A percentile compares a stretch with the other conserved stretches of the same genome.
Conservation (phyloP, 92 coral and sea anemone species). For the Zoanthus solanderi region DNA sequence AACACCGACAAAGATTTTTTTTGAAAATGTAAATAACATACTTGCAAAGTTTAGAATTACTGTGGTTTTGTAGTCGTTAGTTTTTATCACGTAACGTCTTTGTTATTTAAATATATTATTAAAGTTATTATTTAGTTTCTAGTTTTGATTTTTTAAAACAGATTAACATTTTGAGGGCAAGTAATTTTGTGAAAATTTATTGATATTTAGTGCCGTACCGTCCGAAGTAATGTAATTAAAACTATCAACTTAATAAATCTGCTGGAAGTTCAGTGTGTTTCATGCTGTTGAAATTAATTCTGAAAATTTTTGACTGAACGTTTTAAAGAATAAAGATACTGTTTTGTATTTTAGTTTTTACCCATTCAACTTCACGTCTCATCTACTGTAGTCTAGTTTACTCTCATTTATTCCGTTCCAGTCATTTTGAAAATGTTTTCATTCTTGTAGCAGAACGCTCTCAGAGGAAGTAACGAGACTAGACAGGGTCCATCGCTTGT, state of each 20-base stretch:
- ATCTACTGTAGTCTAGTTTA: not conserved
- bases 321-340: not conserved
- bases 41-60: not conserved
- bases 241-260: too few species aligned
- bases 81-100: not conserved
- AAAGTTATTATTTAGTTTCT: too few species aligned
- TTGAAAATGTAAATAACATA: not conserved
- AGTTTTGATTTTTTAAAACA: too few species aligned
- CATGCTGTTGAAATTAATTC: too few species aligned
- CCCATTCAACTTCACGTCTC: too few species aligned
- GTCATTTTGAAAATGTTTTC: not conserved
- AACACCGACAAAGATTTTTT: not conserved
- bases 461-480: not conserved
- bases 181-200: too few species aligned
- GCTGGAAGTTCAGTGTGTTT: too few species aligned
- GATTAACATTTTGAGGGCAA: too few species aligned
- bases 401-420: not conserved
- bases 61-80: not conserved
- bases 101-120: too few species aligned
- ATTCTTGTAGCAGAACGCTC: not conserved
- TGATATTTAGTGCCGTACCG: too few species aligned
- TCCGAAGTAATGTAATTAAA: too few species aligned
- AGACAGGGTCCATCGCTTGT: slow-evolving; percentile 36
- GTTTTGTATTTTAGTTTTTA: not conserved
- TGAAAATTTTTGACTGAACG: too few species aligned